Conservation (phyloP, 2,113 vertebrate genomes). For the Rhadina sibilatrix region DNA sequence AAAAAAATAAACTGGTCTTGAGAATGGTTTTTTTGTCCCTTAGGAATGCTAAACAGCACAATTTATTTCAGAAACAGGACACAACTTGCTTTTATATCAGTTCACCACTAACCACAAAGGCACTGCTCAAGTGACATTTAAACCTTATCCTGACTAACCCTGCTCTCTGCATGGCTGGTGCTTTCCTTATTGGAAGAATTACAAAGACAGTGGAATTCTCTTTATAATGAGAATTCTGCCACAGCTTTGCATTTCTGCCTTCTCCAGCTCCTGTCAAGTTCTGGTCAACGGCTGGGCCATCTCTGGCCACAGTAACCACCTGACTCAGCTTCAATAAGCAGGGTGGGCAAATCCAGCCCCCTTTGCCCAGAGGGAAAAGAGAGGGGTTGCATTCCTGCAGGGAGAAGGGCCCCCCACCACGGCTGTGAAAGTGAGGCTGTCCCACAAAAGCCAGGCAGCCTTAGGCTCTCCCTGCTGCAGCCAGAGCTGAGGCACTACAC, state of each 20-base stretch:
- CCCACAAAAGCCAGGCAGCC: not conserved
- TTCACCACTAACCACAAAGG: not conserved
- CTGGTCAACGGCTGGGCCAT: not conserved
- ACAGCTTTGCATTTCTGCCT: not conserved
- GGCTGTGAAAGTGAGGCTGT: not conserved
- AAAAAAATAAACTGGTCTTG: not conserved
- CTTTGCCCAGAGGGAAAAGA: accelerated
- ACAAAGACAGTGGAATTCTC: not conserved
- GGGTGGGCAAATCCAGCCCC: not conserved
- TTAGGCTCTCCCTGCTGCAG: not conserved
- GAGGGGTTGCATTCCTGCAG: not conserved
- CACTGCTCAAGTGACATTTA: not conserved
- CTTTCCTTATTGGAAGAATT: accelerated
- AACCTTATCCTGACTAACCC: not conserved
- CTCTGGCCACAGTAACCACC: not conserved
- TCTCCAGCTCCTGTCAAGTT: not conserved
- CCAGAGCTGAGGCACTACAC: accelerated
- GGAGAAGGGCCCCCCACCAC: not conserved
- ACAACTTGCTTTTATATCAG: not conserved
- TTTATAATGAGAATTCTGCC: not conserved
- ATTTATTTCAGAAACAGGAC: not conserved
- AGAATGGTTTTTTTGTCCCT: not conserved
- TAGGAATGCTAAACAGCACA: not conserved
- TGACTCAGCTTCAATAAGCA: not conserved
- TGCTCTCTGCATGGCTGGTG: not conserved